phyloP scores from a whole-genome alignment of 2,888 invertebrate species.

The Timema podura region DNA sequence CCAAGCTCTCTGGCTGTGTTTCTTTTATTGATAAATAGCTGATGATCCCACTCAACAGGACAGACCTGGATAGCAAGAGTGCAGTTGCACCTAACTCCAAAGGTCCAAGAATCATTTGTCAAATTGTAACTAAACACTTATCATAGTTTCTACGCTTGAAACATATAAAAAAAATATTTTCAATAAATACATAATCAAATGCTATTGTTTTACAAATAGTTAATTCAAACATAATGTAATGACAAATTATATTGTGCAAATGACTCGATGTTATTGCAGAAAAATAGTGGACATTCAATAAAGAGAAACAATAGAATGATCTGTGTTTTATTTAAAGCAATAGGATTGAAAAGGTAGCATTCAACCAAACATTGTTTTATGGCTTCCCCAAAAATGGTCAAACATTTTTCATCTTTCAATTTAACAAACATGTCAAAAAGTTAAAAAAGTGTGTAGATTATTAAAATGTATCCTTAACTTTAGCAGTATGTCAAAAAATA shows the following conservation, averaged over 20 bases:
- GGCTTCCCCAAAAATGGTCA: too few relatives aligned
- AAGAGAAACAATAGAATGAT: too few relatives aligned
- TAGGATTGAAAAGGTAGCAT: too few relatives aligned
- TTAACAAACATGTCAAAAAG: background rate
- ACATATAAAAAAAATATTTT: background rate
- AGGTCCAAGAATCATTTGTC: too few relatives aligned
- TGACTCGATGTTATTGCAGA: background rate
- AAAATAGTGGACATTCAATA: conserved; percentile 3
- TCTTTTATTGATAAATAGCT: too few relatives aligned
- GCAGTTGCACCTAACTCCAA: too few relatives aligned
- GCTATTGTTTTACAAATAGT: background rate
- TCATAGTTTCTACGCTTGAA: background rate
- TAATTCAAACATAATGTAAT: background rate
- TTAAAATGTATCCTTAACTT: background rate
- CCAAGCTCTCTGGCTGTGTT: too few relatives aligned
- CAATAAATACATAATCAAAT: background rate
- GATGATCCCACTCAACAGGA: too few relatives aligned
- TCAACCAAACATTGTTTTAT: too few relatives aligned
- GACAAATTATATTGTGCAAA: background rate
- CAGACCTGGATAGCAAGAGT: too few relatives aligned
- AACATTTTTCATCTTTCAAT: background rate
- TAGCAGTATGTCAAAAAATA: background rate
- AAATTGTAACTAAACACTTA: too few relatives aligned
- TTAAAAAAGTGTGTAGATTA: background rate
- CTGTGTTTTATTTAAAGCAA: too few relatives aligned